Evolutionary conservation across 2,797 vertebrate genomes (phyloP).

Genomic region (Spinibarbus caldwelli): DNA sequence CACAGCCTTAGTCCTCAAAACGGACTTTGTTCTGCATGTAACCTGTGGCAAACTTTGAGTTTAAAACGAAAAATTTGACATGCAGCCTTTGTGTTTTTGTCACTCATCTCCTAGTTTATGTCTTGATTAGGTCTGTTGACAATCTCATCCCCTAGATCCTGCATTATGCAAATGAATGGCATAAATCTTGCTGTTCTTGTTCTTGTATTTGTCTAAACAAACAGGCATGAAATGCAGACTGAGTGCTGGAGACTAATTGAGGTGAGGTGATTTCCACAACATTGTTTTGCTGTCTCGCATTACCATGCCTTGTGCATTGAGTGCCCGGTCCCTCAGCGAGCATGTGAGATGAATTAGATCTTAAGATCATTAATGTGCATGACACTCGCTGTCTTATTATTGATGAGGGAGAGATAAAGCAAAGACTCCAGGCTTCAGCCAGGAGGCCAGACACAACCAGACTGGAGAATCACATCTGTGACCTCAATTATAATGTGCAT

Average conservation of each 20-base stretch:
- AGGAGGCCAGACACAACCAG: conserved; percentile 17
- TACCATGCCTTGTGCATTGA: conserved; percentile 20
- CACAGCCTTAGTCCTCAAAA: neutral
- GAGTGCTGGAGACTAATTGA: conserved; percentile 50
- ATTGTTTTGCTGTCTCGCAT: conserved; percentile 46
- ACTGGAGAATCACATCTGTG: conserved; percentile 15
- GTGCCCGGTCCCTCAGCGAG: conserved; percentile 30
- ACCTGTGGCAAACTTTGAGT: neutral
- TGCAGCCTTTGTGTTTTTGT: conserved; percentile 41
- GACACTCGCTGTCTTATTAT: conserved; percentile 38
- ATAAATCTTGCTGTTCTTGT: conserved; percentile 57
- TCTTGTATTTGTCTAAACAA: conserved; percentile 57
- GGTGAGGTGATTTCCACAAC: conserved; percentile 46
- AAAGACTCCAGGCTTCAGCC: conserved; percentile 19
- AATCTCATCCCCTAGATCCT: conserved; percentile 52
- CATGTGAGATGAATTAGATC: conserved; percentile 48
- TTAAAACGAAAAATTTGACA: neutral
- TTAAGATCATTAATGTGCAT: conserved; percentile 44
- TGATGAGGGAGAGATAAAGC: conserved; percentile 35
- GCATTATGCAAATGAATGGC: conserved; percentile 58
- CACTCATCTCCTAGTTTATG: conserved; percentile 46
- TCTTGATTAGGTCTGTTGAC: conserved; percentile 59
- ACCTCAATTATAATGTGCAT: conserved; percentile 13
- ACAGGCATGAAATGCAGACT: conserved; percentile 51
- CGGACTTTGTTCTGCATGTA: neutral